Evolutionary conservation across 1,140 invertebrate genomes (phyloP), one percentile per base, ranked within the genome.

Genomic region (Pseudachorutes palmiensis): DNA sequence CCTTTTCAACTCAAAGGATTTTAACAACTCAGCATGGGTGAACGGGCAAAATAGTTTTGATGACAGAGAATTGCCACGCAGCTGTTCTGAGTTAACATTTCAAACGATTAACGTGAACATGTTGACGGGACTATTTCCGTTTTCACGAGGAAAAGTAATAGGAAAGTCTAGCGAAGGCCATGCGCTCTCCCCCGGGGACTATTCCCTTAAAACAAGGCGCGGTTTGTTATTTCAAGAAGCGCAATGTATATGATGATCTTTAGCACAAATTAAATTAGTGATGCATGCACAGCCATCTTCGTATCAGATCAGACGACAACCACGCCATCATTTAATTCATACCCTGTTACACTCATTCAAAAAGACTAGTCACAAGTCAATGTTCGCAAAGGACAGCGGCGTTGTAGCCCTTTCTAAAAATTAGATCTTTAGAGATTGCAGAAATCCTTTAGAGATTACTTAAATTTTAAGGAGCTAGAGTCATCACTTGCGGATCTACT

Each of bases 21-120:
- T 60, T 28, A 62, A 36, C 12, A 28, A 45, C 12, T 29, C 24
- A 22, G 63, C 5, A 51, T 12, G 30, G 26, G n/a, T 28, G 29
- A 59, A 58, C 41, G 57, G 28, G 24, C 31, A 41, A 70, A 70
- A 73, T 70, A 69, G 72, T 68, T 69, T 64, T 70, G 72, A 73
- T 70, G 72, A 73, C 72, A 73, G 72, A 67, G 69, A 70, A 60
- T 65, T 67, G 66, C 64, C 62, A 68, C 48, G 69, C 72, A 73
- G 72, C 72, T 73, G 72, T 70, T 73, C 33, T 55, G 69, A 73
- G 72, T 73, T 73, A 73, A 70, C 72, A 73, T 73, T 70, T 72
- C 62, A 72, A 72, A 64, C 71, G 69, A 73, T 70, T 73, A 70
- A 69, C 69, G 67, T 66, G 67, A 69, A 70, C 69, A 73, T 69